Conservation (phyloP, 2,797 vertebrate species). For the Synaphobranchus kaupii region DNA sequence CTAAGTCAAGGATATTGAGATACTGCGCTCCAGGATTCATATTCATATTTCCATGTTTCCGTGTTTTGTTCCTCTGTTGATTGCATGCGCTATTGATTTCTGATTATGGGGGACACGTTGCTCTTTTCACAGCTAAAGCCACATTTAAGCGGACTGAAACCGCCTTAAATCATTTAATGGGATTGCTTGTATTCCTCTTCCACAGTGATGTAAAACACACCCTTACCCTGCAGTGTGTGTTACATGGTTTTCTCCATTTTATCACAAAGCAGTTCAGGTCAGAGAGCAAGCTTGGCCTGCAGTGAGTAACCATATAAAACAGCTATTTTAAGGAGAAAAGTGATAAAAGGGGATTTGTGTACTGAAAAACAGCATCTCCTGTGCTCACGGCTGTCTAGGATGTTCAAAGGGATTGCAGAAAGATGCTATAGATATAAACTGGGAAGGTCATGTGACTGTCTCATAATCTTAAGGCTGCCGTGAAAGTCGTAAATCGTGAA, state of each 20-base stretch:
- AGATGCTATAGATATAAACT: conserved; percentile 56
- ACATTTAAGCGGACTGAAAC: conserved; percentile 48
- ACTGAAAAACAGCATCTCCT: conserved; percentile 68
- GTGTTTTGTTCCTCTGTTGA: conserved; percentile 48
- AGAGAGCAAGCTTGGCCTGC: conserved; percentile 75
- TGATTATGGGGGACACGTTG: conserved; percentile 63
- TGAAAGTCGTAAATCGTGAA: conserved; percentile 31
- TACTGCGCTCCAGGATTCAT: conserved; percentile 52
- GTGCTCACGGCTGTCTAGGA: conserved; percentile 69
- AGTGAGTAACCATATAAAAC: conserved; percentile 62
- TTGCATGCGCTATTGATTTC: conserved; percentile 64
- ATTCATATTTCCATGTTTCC: conserved; percentile 35
- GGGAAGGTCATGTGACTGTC: conserved; percentile 42
- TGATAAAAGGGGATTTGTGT: conserved; percentile 71
- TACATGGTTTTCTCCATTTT: conserved; percentile 65
- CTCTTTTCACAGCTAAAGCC: conserved; percentile 58
- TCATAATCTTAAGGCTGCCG: conserved; percentile 48
- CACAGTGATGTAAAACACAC: conserved; percentile 63
- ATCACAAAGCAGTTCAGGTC: conserved; percentile 70
- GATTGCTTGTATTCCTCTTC: conserved; percentile 64
- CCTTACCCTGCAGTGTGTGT: conserved; percentile 67
- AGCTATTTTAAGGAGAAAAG: conserved; percentile 52
- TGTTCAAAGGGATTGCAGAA: conserved; percentile 72
- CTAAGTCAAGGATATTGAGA: conserved; percentile 46
- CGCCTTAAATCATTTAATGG: conserved; percentile 70